phyloP scores from a whole-genome alignment of 2,797 vertebrate species.

The Ataeniobius toweri region DNA sequence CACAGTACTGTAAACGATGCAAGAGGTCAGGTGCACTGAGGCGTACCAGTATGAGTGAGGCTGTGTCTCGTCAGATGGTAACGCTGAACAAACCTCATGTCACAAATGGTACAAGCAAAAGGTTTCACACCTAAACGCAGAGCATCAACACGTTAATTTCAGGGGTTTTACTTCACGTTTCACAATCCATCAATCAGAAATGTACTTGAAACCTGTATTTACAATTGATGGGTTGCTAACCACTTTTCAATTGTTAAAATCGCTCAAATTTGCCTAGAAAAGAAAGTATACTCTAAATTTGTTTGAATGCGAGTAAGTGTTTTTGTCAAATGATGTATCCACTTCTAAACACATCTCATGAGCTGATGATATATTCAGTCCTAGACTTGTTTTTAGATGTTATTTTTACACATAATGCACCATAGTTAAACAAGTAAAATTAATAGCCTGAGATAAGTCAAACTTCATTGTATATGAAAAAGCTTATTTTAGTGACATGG shows the following conservation, averaged over 20 bases:
- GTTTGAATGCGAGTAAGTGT: constrained; percentile 39
- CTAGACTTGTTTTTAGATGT: constrained; percentile 18
- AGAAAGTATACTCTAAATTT: constrained; percentile 11
- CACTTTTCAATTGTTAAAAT: constrained; percentile 46
- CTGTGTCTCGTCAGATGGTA: constrained; percentile 82
- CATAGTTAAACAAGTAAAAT: constrained; percentile 16
- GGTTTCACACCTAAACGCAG: constrained; percentile 82
- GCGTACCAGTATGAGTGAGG: constrained; percentile 81
- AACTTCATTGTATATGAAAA: constrained; percentile 31
- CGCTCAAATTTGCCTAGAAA: constrained; percentile 5
- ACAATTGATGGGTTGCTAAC: constrained; percentile 79
- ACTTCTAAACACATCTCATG: constrained; percentile 76
- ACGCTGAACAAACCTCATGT: constrained; percentile 82
- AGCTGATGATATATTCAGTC: constrained; percentile 73
- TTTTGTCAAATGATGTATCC: constrained; percentile 55
- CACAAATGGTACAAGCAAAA: constrained; percentile 80
- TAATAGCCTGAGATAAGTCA: constrained; percentile 20
- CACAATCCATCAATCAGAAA: constrained; percentile 65
- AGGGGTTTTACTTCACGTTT: constrained; percentile 39
- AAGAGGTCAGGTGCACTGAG: constrained; percentile 71
- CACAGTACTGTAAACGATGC: constrained; percentile 45
- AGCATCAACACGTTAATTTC: constrained; percentile 73
- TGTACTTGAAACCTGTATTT: constrained; percentile 32
- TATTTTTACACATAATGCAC: constrained; percentile 25
- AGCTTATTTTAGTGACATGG: constrained; percentile 63